Base-by-base conservation (phyloP, 2,888 invertebrate genomes). In the Himalopsyche tibetana region DNA sequence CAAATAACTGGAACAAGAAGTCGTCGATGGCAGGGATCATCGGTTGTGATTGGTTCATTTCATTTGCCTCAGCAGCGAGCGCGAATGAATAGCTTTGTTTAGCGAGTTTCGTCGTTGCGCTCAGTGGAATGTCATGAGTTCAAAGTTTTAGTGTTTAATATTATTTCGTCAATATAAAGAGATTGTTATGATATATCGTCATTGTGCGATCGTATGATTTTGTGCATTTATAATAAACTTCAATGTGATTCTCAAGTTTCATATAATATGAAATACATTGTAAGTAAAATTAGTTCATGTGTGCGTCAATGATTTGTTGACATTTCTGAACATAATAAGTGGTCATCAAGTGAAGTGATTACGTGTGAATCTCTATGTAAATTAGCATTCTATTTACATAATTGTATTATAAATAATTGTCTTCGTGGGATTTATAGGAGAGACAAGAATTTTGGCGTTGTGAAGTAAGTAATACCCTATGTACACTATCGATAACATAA, bases 1-100 rank as follows among this genome's bases (percentile, higher is more conserved):
- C 74, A 74, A 74, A 74, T 74, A 74, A 74, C 74, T 74, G 74
- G 38, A 74, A 74, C 74, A 74, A 74, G 38, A 74, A 74, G 74
- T 63, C 63, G 63, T 19, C 63, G 63, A 63, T 63, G 9, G 63
- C 19, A 19, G 51, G 51, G 28, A 15, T 74, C 74, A 74, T 74
- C 36, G 74, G 74, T 74, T 74, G 28, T 74, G 74, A 74, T 74
- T 74, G 74, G 74, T 38, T 74, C 74, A 15, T 74, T 74, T 74
- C 36, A 74, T 74, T 74, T 36, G 74, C 36, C 5, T 36, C 28
- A 38, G 74, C 74, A 19, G 74, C 4, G 38, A 36, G 28, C 74
- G 74, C 74, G 28, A 74, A 51, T 12, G 28, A 9, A 36, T 12
- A 4, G 28, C 15, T 74, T 74, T 36, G 74, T 74, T 38, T 74